Evolutionary conservation across 2,888 invertebrate genomes (phyloP), one percentile per base, ranked within the genome.

Genomic region (Dryomyza anilis): DNA sequence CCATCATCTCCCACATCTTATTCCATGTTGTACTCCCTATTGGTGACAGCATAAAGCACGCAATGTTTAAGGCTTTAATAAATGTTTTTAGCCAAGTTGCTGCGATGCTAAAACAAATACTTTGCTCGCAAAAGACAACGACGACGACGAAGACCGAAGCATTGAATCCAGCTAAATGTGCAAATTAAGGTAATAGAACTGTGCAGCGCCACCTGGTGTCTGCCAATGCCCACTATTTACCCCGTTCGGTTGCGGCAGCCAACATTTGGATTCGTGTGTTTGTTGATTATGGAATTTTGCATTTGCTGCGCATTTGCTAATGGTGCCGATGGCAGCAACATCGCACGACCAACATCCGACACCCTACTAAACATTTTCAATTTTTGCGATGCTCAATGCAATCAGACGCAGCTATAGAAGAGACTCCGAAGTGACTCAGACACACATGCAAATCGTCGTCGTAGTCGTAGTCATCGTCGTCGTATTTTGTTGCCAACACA

Each of bases 121-220:
- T 19, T 55, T 33, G 25, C 48, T 14, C 12, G 19, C 48, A 23
- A 2, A 21, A 48, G 46, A 5, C 48, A 50, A 25, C 14, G 25
- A 23, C n/a, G n/a, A n/a, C n/a, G 23, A n/a, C 39, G 39, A 39
- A 39, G 4, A 2, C 50, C 50, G 21, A 39, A 14, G 3, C 21
- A 33, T 36, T 14, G 27, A 4, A 43, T 19, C 45, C 58, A 29
- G 16, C 46, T 30, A 58, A 58, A 45, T 58, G 30, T n/a, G 30
- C 45, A 21, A 10, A 29, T 45, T 46, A 30, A 14, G 58, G 46
- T 30, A 46, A 58, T 30, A 30, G 25, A n/a, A 58, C 19, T 27
- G n/a, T 58, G 58, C 30, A 46, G 27, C 12, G 19, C 30, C 58
- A 58, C 58, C 58, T 58, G 58, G 45, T 58, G 58, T 16, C 30